Percentiles rank a stretch among this genome's conserved stretches.
These are phyloP conservation scores for Ceratosolen solmsi DNA, from an alignment of 1,140 invertebrate species.

Conservation along the genomic window DNA sequence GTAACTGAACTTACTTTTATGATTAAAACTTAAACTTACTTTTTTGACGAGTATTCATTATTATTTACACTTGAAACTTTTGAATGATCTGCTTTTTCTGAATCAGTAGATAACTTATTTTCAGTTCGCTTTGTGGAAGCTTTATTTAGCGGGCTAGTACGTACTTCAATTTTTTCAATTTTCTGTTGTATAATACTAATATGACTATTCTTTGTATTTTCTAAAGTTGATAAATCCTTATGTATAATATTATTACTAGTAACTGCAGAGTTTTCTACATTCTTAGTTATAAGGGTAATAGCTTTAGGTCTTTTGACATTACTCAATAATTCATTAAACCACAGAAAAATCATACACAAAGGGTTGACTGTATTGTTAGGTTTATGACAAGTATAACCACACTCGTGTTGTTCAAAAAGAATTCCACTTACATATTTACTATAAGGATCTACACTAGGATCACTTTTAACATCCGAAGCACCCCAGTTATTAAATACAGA, in stretches of 20 bases:
- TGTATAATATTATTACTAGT: neutral
- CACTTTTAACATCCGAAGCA: neutral
- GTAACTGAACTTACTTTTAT: neutral
- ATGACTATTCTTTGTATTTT: neutral
- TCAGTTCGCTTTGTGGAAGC: neutral
- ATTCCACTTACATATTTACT: constrained; percentile 11
- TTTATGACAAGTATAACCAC: constrained; percentile 19
- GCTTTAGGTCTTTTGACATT: neutral
- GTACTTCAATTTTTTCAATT: neutral
- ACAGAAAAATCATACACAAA: constrained; percentile 35
- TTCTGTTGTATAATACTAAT: neutral
- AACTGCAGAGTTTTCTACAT: neutral
- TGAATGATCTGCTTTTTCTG: neutral
- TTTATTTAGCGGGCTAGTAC: neutral
- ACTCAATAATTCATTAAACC: constrained; percentile 22
- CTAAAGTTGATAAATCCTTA: neutral
- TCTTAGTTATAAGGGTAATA: neutral
- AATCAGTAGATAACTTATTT: neutral
- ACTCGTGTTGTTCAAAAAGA: neutral
- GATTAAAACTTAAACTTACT: neutral
- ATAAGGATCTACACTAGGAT: neutral
- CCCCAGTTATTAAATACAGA: neutral
- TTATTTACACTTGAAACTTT: constrained; percentile 7
- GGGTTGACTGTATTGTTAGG: neutral
- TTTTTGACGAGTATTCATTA: constrained; percentile 11